These are phyloP conservation scores for Porphyrio hochstetteri DNA, from an alignment of 2,113 vertebrate genomes.

Conservation along the genomic window DNA sequence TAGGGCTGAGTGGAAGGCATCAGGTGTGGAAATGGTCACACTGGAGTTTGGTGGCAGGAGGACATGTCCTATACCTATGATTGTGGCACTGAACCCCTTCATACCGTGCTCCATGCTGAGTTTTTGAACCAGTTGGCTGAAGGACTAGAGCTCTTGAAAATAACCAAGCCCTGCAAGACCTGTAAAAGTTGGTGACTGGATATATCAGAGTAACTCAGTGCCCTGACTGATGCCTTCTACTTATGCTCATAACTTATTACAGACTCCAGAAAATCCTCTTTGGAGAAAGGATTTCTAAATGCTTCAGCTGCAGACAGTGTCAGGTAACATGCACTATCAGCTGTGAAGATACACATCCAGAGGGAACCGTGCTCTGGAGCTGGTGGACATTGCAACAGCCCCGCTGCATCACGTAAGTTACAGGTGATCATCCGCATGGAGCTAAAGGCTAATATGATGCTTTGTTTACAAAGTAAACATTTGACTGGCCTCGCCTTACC, in stretches of 20 bases:
- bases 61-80: rapidly evolving
- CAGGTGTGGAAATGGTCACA: not conserved
- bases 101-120: not conserved
- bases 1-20: not conserved
- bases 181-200: not conserved
- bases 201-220: not conserved
- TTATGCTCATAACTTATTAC: not conserved
- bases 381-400: not conserved
- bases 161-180: not conserved
- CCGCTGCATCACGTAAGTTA: not conserved
- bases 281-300: not conserved
- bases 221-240: not conserved
- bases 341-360: not conserved
- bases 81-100: not conserved
- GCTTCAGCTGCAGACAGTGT: not conserved
- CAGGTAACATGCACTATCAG: not conserved
- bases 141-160: not conserved
- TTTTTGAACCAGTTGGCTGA: not conserved
- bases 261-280: not conserved
- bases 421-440: not conserved
- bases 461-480: not conserved
- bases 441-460: not conserved
- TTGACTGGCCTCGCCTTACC: not conserved
- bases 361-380: not conserved
- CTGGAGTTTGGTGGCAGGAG: not conserved